Conservation (phyloP, 2,888 invertebrate species). For the Erebia aethiops region DNA sequence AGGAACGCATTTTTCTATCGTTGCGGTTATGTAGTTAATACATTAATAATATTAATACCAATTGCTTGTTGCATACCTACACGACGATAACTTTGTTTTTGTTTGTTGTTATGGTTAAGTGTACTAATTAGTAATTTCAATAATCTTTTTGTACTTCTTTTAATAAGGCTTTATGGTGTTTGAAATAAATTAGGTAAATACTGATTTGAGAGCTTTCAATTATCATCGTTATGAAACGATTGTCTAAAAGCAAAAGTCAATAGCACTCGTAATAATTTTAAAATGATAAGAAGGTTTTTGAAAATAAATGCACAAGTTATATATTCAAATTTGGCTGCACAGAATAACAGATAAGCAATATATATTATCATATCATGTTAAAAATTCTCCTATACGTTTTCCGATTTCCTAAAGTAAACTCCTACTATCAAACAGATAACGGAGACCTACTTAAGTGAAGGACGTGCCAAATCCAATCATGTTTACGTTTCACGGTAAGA, state of each 20-base stretch:
- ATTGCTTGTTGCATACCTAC: not conserved
- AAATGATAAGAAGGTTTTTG: too few species aligned
- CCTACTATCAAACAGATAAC: slow-evolving; percentile 4
- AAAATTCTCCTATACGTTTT: slow-evolving; percentile 3
- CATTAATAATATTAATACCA: not conserved
- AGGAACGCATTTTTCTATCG: not conserved
- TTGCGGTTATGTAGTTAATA: not conserved
- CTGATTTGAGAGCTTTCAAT: too few species aligned
- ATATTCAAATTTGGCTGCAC: not conserved
- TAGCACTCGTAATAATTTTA: too few species aligned
- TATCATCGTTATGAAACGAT: too few species aligned
- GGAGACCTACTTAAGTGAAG: slow-evolving; percentile 6
- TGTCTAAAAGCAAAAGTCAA: too few species aligned
- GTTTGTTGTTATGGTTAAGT: slow-evolving; percentile 4
- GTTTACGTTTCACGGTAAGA: not conserved
- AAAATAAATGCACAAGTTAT: not conserved
- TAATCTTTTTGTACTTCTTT: not conserved
- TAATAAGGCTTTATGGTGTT: not conserved
- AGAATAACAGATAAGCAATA: not conserved
- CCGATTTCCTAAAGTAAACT: not conserved
- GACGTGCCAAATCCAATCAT: not conserved
- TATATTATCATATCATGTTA: not conserved
- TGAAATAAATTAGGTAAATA: not conserved
- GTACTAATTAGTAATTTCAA: slow-evolving; percentile 3
- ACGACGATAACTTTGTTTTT: slow-evolving; percentile 1